phyloP scores from a whole-genome alignment of 2,113 vertebrate species.

The Nothoprocta perdicaria region DNA sequence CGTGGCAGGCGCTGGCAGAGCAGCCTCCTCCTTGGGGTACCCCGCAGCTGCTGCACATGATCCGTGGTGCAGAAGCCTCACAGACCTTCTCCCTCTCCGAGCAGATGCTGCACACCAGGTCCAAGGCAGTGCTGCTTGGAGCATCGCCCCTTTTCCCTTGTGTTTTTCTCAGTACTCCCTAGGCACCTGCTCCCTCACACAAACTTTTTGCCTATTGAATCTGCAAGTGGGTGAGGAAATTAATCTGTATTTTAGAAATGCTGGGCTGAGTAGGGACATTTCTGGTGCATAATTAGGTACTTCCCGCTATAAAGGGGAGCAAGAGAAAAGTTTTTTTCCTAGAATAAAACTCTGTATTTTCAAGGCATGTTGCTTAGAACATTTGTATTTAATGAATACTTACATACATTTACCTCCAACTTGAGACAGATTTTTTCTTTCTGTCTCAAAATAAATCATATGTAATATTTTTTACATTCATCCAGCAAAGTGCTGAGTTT shows the following conservation, averaged over 20 bases:
- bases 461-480: neutral
- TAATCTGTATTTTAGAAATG: neutral
- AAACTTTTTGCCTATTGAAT: neutral
- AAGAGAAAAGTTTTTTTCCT: neutral
- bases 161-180: neutral
- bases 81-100: neutral
- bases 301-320: neutral
- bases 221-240: neutral
- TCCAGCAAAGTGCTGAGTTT: neutral
- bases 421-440: neutral
- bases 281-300: neutral
- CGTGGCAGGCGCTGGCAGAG: neutral
- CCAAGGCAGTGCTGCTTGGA: neutral
- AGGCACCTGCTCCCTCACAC: neutral
- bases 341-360: neutral
- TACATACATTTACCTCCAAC: neutral
- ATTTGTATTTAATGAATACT: neutral
- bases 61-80: neutral
- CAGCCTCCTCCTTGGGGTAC: neutral
- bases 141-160: neutral
- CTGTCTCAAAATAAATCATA: neutral
- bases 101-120: neutral
- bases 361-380: neutral
- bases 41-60: neutral
- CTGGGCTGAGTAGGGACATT: neutral